These are phyloP conservation scores for Hyles lineata DNA, from an alignment of 2,888 invertebrate genomes.

Conservation along the genomic window DNA sequence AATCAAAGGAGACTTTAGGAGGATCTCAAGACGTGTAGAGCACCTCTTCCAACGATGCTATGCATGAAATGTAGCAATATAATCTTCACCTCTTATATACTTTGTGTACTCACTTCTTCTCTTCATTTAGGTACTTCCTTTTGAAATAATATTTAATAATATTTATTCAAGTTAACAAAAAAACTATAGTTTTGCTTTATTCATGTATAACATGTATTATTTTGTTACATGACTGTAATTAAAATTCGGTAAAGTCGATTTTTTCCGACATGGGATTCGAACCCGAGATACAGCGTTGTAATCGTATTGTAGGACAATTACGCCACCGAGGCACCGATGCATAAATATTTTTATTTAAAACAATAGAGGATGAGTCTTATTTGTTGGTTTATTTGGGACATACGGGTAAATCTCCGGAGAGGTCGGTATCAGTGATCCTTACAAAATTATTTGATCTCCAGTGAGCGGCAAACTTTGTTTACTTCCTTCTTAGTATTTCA, in stretches of 20 bases:
- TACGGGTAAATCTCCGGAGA: neutral
- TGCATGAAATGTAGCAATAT: slow-evolving; percentile 21
- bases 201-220: too few species aligned
- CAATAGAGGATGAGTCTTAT: neutral
- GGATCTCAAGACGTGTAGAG: slow-evolving; percentile 37
- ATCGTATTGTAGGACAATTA: too few species aligned
- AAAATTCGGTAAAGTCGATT: too few species aligned
- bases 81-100: neutral
- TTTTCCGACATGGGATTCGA: too few species aligned
- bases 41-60: slow-evolving; percentile 20
- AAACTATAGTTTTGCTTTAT: too few species aligned
- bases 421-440: slow-evolving; percentile 1
- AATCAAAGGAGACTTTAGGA: slow-evolving; percentile 49
- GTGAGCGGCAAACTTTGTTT: neutral
- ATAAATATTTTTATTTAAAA: neutral
- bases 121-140: too few species aligned
- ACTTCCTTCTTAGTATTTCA: neutral
- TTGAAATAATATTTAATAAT: neutral
- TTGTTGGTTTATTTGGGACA: neutral
- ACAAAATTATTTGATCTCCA: slow-evolving; percentile 6
- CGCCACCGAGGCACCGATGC: too few species aligned
- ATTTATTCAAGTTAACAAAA: neutral
- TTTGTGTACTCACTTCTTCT: neutral
- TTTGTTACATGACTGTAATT: too few species aligned
- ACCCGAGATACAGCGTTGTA: too few species aligned